Conservation (phyloP, 2,888 invertebrate genomes). For the Melanostoma scalare region DNA sequence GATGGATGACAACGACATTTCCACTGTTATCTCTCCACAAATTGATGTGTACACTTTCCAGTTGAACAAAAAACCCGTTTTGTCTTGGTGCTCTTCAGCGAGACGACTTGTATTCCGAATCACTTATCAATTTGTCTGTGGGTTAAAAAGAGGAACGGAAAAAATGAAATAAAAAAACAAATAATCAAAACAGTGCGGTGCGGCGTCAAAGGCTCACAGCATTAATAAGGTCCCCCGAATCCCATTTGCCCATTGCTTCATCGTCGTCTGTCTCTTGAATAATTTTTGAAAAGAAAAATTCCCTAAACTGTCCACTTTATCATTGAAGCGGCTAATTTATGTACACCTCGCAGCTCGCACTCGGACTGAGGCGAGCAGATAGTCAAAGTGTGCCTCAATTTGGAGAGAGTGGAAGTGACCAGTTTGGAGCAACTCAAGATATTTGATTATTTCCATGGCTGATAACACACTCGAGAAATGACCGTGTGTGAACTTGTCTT, state of each 20-base stretch:
- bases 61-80: slow-evolving; percentile 57
- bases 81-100: slow-evolving; percentile 34
- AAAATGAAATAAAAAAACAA: slow-evolving; percentile 27
- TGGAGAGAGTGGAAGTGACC: slow-evolving; percentile 60
- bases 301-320: slow-evolving; percentile 69
- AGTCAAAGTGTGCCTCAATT: slow-evolving; percentile 54
- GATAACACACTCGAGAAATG: slow-evolving; percentile 53
- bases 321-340: slow-evolving; percentile 69
- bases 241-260: slow-evolving; percentile 42
- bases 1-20: slow-evolving; percentile 48
- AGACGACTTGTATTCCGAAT: slow-evolving; percentile 42
- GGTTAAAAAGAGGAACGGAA: slow-evolving; percentile 33
- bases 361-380: slow-evolving; percentile 38
- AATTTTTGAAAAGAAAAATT: slow-evolving; percentile 44
- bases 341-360: slow-evolving; percentile 49
- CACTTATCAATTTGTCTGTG: slow-evolving; percentile 70
- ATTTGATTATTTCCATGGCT: slow-evolving; percentile 51
- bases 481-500: slow-evolving; percentile 20
- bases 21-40: slow-evolving; percentile 43
- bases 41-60: slow-evolving; percentile 62
- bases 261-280: neutral
- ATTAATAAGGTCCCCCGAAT: slow-evolving; percentile 56
- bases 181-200: slow-evolving; percentile 67
- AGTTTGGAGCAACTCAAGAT: slow-evolving; percentile 57
- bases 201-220: slow-evolving; percentile 64